Evolutionary conservation across 2,113 vertebrate genomes (phyloP), one percentile per base, ranked within the genome.

Genomic region (Crotalus viridis): DNA sequence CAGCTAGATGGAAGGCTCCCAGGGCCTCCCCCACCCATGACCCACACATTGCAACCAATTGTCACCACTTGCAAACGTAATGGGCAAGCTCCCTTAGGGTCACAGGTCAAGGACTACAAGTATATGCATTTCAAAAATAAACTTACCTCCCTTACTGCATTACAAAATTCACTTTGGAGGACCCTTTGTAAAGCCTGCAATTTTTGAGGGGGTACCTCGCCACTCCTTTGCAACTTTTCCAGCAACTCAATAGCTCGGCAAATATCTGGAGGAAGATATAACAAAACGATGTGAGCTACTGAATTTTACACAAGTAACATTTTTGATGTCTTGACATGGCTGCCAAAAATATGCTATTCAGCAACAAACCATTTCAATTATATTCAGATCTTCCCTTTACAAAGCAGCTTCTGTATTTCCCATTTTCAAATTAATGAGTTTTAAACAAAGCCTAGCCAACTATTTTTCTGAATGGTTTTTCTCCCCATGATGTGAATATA

Each of bases 91-190:
- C 64, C 28, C 17, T 33, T 69, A 69, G 28, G 61, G 28, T 13
- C 12, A n/a, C 28, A 69, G 28, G 61, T 69, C 61, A n/a, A 69
- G 61, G 61, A 33, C 5, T 69, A 69, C 28, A 13, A 17, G 28
- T 48, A n/a, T 15, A 74, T 26, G 13, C 15, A 46, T 81, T 85
- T 51, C 12, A 24, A 54, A 61, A 87, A 81, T 46, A 43, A 89
- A 95, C 97, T 97, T 89, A 99, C 99, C 98, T 99, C 99, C 97
- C 99, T 98, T 28, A 99, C 99, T 90, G 99, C 99, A 91, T 99
- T 99, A 96, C 99, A 99, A 98, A 99, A 99, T 95, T 99, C 99
- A 96, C 99, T 99, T 92, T 99, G 99, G 95, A 99, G 97, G 95
- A 99, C 99, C 94, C 99, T 98, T 94, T 99, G 99, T 94, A 99